Conservation (phyloP, 2,113 vertebrate genomes). For the Centrocercus urophasianus region DNA sequence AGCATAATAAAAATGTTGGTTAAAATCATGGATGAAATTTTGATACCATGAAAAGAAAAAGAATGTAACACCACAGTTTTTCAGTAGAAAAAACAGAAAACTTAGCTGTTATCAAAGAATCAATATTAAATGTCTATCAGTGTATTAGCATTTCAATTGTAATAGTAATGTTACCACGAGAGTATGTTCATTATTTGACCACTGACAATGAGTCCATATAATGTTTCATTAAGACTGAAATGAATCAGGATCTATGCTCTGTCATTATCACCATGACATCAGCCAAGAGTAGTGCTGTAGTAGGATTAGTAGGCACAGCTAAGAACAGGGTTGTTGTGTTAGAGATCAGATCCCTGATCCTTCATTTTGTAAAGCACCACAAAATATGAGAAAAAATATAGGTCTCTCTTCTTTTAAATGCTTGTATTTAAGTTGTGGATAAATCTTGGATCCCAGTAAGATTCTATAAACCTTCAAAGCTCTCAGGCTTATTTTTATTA, state of each 20-base stretch:
- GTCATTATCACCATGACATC: not conserved
- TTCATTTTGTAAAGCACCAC: not conserved
- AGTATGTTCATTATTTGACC: not conserved
- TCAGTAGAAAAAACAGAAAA: not conserved
- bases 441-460: not conserved
- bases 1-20: no score
- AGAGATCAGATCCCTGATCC: not conserved
- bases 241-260: not conserved
- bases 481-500: not conserved
- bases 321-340: not conserved
- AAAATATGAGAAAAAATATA: not conserved
- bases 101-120: not conserved
- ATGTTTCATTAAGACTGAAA: not conserved
- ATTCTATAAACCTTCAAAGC: not conserved
- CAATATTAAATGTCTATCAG: not conserved
- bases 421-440: not conserved
- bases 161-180: not conserved
- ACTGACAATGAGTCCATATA: not conserved
- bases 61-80: not conserved
- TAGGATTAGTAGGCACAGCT: not conserved
- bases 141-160: not conserved
- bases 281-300: not conserved
- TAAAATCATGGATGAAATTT: not conserved
- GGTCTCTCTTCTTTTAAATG: not conserved
- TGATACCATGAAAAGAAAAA: not conserved